Evolutionary conservation across 2,888 invertebrate genomes (phyloP), one percentile per base, ranked within the genome.

Genomic region (Margaritifera margaritifera): DNA sequence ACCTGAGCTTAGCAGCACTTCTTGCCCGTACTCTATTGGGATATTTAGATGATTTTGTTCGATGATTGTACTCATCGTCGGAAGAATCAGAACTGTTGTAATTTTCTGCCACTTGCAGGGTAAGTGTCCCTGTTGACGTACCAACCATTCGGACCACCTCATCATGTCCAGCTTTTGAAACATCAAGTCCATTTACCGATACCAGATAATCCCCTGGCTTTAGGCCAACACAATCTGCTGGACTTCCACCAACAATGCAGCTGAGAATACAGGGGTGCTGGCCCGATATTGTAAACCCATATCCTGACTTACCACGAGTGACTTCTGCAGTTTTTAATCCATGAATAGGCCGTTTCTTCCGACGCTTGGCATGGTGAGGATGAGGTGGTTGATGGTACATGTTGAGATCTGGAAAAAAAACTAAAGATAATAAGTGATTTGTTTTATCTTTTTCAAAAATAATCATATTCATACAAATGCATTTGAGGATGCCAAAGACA

Each of bases 221-320:
- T 25, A 98, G 91, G 0, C 97, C 97, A 50, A 96, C 96, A 73
- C 93, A 92, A 86, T 97, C 97, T 0, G 98, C 98, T 4, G 97
- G 97, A 71, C 95, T 95, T 80, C 95, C 95, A 61, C 93, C 92
- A 1, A 97, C 97, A 82, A 98, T 97, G 84, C 96, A 97, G 64
- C 97, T 96, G 69, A 98, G 92, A 75, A 97, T 95, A 89, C 98
- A 98, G 0, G 98, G 98, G 87, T 96, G 94, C 89, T 98, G 97
- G 4, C 98, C 98, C 2, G 97, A 97, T 86, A 98, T 97, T 27
- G 98, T 98, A 88, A 98, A 98, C n/a, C 98, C 98, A 89, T 96
- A 98, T 15, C 98, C 98, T 84, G 95, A 95, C 72, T 93, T 92
- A 4, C 97, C 96, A 75, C 97, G 92, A 15, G 93, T 92, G 57